A percentile compares a stretch with the other conserved stretches of the same genome.
phyloP scores from a whole-genome alignment of 1,140 invertebrate genomes.

The Euwallacea fornicatus region DNA sequence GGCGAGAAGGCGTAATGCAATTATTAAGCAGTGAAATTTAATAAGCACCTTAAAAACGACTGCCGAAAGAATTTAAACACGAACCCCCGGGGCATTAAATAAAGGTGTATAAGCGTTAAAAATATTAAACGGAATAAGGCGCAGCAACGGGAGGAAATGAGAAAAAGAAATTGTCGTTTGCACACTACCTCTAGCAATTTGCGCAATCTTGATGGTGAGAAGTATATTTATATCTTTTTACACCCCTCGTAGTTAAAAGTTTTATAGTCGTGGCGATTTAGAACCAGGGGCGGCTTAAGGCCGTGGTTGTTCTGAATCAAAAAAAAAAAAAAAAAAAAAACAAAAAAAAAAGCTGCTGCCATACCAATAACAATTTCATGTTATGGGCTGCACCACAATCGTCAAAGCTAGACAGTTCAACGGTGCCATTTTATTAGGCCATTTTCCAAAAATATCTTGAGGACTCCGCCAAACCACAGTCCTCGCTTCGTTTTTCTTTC shows the following conservation, averaged over 20 bases:
- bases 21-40: constrained; percentile 50
- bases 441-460: no score
- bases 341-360: no score
- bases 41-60: constrained; percentile 49
- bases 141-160: constrained; percentile 38
- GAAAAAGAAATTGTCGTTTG: constrained; percentile 45
- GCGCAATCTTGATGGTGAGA: constrained; percentile 48
- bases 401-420: no score
- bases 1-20: constrained; percentile 40
- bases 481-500: no score
- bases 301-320: no score
- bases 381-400: no score
- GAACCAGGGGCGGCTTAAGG: constrained; percentile 4
- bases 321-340: no score
- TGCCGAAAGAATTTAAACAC: constrained; percentile 44
- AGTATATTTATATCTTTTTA: constrained; percentile 49
- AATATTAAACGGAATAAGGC: constrained; percentile 42
- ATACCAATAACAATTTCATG: no score
- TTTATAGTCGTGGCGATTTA: constrained; percentile 47
- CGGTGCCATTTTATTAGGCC: no score
- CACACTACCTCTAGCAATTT: constrained; percentile 46
- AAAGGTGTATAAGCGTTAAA: constrained; percentile 50
- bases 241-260: constrained; percentile 41
- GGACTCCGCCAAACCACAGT: no score
- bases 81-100: constrained; percentile 45